Conservation (phyloP, 2,888 invertebrate genomes). For the Cerastis rubricosa region DNA sequence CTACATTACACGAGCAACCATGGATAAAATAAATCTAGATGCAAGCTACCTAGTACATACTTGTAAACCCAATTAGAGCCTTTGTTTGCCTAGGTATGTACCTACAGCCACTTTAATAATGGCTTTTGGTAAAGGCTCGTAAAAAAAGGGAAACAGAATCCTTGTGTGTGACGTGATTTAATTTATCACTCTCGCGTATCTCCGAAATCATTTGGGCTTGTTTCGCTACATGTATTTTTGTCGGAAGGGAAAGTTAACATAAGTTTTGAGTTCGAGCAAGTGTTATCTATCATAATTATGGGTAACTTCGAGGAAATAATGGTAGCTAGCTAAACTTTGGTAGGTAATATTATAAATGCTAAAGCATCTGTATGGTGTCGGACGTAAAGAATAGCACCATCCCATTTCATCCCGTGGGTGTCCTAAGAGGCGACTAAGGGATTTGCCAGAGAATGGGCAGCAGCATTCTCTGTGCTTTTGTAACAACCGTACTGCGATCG, state of each 20-base stretch:
- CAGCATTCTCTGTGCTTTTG: too few species aligned
- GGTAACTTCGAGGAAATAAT: background rate
- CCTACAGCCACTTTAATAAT: constrained; percentile 51
- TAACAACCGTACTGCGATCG: too few species aligned
- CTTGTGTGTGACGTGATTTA: constrained; percentile 62
- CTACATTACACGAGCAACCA: background rate
- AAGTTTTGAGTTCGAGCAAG: constrained; percentile 17
- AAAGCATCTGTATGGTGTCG: too few species aligned
- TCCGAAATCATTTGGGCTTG: constrained; percentile 36
- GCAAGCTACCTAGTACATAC: background rate
- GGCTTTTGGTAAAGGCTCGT: constrained; percentile 50
- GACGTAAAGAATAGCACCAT: too few species aligned
- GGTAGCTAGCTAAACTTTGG: background rate
- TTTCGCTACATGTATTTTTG: constrained; percentile 35
- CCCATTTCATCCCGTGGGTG: too few species aligned
- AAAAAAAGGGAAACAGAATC: constrained; percentile 54
- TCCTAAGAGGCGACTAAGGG: too few species aligned
- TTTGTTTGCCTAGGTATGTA: constrained; percentile 43
- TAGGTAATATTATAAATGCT: background rate
- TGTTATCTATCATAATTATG: constrained; percentile 1
- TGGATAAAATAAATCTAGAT: background rate
- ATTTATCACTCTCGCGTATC: constrained; percentile 56
- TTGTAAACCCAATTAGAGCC: constrained; percentile 18
- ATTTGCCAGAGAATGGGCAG: too few species aligned
- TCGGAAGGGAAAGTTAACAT: constrained; percentile 9